phyloP scores from a whole-genome alignment of 1,140 invertebrate species.

The Drosophila auraria region DNA sequence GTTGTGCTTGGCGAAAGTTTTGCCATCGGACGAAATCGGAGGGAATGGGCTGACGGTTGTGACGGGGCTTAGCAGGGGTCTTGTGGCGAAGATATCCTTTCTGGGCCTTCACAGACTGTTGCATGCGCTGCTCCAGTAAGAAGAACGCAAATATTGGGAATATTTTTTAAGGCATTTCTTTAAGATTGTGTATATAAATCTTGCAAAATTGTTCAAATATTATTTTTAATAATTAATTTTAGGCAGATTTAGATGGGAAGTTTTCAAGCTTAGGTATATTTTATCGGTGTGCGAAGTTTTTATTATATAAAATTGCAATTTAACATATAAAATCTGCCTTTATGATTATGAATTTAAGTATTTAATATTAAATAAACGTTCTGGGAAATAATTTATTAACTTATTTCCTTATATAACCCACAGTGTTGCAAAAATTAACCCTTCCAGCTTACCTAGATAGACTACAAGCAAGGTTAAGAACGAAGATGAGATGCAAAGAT shows the following conservation, averaged over 20 bases:
- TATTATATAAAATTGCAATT: not conserved
- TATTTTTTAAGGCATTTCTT: not conserved
- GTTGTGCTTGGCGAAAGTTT: conserved; percentile 64
- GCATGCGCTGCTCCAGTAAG: conserved; percentile 40
- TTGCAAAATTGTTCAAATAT: too few species aligned
- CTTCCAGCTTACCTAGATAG: not conserved
- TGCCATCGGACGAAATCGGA: conserved; percentile 22
- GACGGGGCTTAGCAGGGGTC: conserved; percentile 14
- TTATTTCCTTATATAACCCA: too few species aligned
- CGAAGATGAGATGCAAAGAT: not conserved
- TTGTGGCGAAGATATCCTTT: conserved; percentile 20
- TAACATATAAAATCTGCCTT: too few species aligned
- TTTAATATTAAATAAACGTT: not conserved
- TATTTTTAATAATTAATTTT: not conserved
- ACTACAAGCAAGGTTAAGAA: not conserved
- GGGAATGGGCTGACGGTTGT: not conserved
- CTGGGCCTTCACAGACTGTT: conserved; percentile 41
- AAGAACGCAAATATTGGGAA: not conserved
- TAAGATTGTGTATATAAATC: too few species aligned
- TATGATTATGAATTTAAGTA: not conserved
- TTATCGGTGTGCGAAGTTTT: too few species aligned
- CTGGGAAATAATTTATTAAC: not conserved
- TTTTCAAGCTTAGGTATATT: too few species aligned
- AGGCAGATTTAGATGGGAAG: not conserved
- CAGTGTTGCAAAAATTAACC: not conserved